phyloP scores from a whole-genome alignment of 2,797 vertebrate species.

The Catharus ustulatus region DNA sequence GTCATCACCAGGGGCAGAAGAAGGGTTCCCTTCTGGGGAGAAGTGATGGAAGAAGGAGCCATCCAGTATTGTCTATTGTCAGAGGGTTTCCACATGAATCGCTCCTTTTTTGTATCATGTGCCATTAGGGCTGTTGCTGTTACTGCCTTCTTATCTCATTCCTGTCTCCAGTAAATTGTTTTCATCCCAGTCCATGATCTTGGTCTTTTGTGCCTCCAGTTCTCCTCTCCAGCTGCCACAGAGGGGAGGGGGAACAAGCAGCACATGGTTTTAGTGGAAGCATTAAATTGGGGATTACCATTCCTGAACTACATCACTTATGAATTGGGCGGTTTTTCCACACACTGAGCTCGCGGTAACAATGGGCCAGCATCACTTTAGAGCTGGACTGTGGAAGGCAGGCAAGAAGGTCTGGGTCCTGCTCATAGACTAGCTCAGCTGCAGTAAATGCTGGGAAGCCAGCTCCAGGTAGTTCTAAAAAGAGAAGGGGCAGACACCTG shows the following conservation, averaged over 20 bases:
- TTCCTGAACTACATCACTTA: background rate
- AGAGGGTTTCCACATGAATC: accelerated
- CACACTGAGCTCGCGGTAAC: too few relatives aligned
- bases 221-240: background rate
- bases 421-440: background rate
- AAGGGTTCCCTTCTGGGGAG: background rate
- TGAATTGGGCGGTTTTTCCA: too few relatives aligned
- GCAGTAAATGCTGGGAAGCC: background rate
- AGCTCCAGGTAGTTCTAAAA: background rate
- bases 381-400: background rate
- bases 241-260: background rate
- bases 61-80: too few relatives aligned
- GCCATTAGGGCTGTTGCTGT: background rate
- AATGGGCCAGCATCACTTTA: background rate
- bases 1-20: background rate
- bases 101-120: background rate
- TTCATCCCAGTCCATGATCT: background rate
- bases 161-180: background rate
- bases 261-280: background rate
- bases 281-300: background rate
- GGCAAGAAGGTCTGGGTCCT: background rate
- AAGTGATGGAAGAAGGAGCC: background rate
- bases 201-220: background rate
- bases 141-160: background rate
- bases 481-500: background rate